A percentile compares a stretch with the other conserved stretches of the same genome.
Conservation (phyloP, 1,140 invertebrate genomes). For the Aphaenogaster floridana region DNA sequence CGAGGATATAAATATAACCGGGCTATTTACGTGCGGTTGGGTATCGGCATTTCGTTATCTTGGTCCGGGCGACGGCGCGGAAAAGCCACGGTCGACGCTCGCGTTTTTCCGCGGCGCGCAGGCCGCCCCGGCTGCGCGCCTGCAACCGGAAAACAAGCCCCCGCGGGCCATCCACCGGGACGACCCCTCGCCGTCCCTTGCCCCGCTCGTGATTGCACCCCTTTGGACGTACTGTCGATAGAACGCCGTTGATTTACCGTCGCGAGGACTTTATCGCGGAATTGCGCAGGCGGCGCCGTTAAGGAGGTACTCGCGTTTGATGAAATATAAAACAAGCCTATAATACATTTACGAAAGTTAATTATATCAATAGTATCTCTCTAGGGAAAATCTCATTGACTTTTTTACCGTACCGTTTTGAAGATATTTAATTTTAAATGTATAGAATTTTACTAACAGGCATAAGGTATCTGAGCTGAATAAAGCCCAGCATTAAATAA, state of each 20-base stretch:
- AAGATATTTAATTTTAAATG: too few species aligned
- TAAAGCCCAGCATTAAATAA: too few species aligned
- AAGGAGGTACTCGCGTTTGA: too few species aligned
- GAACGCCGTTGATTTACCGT: constrained; percentile 50
- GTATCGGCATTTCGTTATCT: constrained; percentile 66
- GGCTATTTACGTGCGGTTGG: constrained; percentile 46
- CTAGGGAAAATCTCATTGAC: too few species aligned
- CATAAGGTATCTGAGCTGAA: too few species aligned
- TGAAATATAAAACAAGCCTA: too few species aligned
- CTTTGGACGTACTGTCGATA: constrained; percentile 49
- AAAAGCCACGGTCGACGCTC: constrained; percentile 25
- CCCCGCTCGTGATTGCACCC: not conserved
- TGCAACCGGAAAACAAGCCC: constrained; percentile 39
- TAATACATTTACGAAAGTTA: too few species aligned
- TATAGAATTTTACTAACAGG: too few species aligned
- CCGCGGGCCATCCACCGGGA: not conserved
- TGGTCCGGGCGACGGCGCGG: not conserved
- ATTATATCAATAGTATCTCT: too few species aligned
- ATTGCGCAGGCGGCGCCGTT: not conserved
- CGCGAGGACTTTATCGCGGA: constrained; percentile 35
- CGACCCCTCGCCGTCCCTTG: too few species aligned
- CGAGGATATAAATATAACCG: constrained; percentile 53
- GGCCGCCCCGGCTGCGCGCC: not conserved
- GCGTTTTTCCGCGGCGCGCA: not conserved
- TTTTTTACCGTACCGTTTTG: too few species aligned